These are phyloP conservation scores for Pyrgilauda ruficollis DNA, from an alignment of 2,113 vertebrate species.

Conservation along the genomic window DNA sequence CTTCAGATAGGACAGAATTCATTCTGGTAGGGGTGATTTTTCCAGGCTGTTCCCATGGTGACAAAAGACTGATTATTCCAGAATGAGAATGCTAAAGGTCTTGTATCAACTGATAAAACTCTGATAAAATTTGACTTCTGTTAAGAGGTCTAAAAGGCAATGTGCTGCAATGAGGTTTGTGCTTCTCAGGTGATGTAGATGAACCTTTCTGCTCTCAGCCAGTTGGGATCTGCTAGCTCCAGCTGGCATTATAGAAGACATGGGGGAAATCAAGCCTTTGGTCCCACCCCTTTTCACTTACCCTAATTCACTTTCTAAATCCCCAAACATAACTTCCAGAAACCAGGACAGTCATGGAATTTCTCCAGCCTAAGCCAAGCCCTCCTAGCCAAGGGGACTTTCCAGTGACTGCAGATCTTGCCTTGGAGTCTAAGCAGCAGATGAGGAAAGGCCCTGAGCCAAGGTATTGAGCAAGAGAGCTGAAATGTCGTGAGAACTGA, in stretches of 20 bases:
- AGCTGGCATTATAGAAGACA: background rate
- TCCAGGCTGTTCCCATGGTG: background rate
- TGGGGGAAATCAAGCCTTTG: background rate
- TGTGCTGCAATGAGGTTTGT: background rate
- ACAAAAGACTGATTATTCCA: background rate
- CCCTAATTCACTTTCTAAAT: background rate
- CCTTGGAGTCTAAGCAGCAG: background rate
- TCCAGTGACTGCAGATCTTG: background rate
- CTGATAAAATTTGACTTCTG: background rate
- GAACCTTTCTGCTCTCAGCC: background rate
- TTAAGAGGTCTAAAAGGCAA: background rate
- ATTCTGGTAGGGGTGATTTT: background rate
- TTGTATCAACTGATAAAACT: background rate
- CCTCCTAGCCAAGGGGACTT: background rate
- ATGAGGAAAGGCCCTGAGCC: background rate
- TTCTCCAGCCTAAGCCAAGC: background rate
- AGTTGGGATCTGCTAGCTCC: background rate
- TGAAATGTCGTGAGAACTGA: background rate
- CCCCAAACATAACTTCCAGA: background rate
- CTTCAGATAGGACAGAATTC: background rate
- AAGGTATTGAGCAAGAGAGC: conserved; percentile 26
- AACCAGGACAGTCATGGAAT: background rate
- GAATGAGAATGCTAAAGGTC: background rate
- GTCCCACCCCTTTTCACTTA: background rate
- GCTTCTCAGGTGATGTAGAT: background rate